A percentile compares a stretch with the other conserved stretches of the same genome.
Conservation (phyloP, 1,140 invertebrate genomes). For the Diploscapter pachys region DNA sequence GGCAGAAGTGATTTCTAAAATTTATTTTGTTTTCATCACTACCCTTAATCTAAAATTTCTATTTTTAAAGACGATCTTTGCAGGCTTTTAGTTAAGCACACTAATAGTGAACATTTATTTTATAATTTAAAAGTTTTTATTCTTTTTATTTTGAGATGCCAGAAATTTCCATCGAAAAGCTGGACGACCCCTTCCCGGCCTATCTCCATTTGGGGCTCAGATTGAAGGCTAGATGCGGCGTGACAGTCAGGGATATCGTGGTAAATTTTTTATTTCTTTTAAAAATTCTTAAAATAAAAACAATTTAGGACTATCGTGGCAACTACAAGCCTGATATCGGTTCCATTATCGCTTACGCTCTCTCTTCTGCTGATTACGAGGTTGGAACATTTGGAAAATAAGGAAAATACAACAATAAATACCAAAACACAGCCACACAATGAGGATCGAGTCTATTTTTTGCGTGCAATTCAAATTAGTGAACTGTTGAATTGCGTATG, state of each 20-base stretch:
- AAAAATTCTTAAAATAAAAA: neutral
- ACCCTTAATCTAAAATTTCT: neutral
- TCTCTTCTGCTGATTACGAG: slow-evolving; percentile 61
- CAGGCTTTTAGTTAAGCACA: no score
- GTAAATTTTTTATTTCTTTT: neutral
- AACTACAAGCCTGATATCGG: slow-evolving; percentile 70
- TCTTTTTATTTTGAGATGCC: slow-evolving; percentile 3
- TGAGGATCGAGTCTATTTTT: no score
- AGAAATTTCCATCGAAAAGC: slow-evolving; percentile 17
- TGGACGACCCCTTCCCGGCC: slow-evolving; percentile 33
- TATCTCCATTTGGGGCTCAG: slow-evolving; percentile 65
- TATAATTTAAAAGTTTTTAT: no score
- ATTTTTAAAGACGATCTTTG: neutral
- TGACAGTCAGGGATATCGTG: slow-evolving; percentile 73
- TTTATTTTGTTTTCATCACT: no score
- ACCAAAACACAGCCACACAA: no score
- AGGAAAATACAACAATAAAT: no score
- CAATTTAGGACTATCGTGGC: slow-evolving; percentile 42
- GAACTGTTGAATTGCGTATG: no score
- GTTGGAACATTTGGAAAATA: neutral
- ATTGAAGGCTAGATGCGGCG: slow-evolving; percentile 69
- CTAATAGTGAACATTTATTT: no score
- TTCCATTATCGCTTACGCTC: slow-evolving; percentile 80
- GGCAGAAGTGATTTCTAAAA: no score
- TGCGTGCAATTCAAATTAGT: no score